phyloP scores from a whole-genome alignment of 1,140 invertebrate genomes.

The Elymnias hypermnestra region DNA sequence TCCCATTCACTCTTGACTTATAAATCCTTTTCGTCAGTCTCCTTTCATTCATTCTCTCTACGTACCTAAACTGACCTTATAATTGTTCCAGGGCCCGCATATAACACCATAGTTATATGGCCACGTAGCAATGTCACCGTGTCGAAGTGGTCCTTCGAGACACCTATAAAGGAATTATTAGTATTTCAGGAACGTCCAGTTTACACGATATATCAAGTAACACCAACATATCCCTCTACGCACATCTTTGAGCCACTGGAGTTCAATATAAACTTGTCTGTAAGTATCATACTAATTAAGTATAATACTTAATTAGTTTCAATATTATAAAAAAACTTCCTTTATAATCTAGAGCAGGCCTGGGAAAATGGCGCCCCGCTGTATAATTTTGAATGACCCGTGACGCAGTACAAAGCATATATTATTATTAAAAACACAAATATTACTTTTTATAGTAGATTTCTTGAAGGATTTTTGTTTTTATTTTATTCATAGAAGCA shows the following conservation, averaged over 20 bases:
- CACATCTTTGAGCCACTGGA: constrained; percentile 17
- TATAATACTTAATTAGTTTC: too few relatives aligned
- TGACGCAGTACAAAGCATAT: background rate
- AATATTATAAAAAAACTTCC: too few relatives aligned
- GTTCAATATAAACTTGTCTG: constrained; percentile 24
- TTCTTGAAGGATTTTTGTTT: too few relatives aligned
- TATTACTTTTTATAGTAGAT: too few relatives aligned
- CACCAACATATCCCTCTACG: constrained; percentile 34
- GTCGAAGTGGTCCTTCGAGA: constrained; percentile 32
- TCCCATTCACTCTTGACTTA: background rate
- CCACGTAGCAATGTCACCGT: constrained; percentile 23
- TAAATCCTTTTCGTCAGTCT: background rate
- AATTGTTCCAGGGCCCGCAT: constrained; percentile 31
- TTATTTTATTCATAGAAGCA: too few relatives aligned
- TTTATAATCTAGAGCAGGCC: too few relatives aligned
- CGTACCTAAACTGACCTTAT: too few relatives aligned
- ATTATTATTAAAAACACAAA: background rate
- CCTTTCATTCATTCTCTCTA: too few relatives aligned
- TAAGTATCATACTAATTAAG: background rate
- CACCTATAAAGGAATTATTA: constrained; percentile 11
- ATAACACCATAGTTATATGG: constrained; percentile 44
- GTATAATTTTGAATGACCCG: too few relatives aligned
- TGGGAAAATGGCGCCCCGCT: too few relatives aligned
- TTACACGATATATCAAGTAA: constrained; percentile 33
- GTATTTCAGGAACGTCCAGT: constrained; percentile 23